Base-by-base conservation (phyloP, 2,888 invertebrate species). In the Fabriciana adippe region DNA sequence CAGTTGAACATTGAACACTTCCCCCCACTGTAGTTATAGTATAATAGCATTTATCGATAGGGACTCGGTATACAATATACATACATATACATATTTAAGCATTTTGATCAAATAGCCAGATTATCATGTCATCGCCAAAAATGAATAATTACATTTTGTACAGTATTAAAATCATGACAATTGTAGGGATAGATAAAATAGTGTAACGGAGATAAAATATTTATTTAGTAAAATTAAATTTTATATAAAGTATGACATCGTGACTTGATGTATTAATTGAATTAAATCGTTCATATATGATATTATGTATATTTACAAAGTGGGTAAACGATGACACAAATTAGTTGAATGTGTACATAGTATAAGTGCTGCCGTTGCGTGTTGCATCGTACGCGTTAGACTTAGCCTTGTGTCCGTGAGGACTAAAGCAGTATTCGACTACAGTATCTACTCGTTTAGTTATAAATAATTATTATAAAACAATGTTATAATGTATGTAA, bases 141-240 rank as follows among this genome's bases (percentile, higher is more conserved):
- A 45, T 55, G 71, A 76, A 64, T 66, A 72, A 70, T 74, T 72
- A 79, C 78, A 41, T 83, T 79, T 80, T 83, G 79, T 85, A 85
- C 86, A 85, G 85, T 86, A 85, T 84, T 86, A 84, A 72, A 73
- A 68, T 73, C 74, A 69, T 76, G 72, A 73, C 75, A 72, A 61
- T 61, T 65, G 60, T 61, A 61, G 55, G 16, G 48, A 2, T 61
- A 55, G 18, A 8, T 41, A 14, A 66, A 21, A 60, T 61, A 66
- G 68, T 74, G 72, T 69, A 76, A 77, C 74, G 78, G 72, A 74
- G 78, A 73, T 75, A 77, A 76, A 73, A 79, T 84, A 86, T 85
- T 74, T 75, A 73, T 73, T 71, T 73, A 74, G 71, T 68, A 63
- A 72, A 71, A 67, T 73, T 64, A 68, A 68, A 67, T 65, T 66